Percentiles rank a stretch among this genome's conserved stretches.
phyloP scores from a whole-genome alignment of 1,140 invertebrate species.

The Heterodera carotae region DNA sequence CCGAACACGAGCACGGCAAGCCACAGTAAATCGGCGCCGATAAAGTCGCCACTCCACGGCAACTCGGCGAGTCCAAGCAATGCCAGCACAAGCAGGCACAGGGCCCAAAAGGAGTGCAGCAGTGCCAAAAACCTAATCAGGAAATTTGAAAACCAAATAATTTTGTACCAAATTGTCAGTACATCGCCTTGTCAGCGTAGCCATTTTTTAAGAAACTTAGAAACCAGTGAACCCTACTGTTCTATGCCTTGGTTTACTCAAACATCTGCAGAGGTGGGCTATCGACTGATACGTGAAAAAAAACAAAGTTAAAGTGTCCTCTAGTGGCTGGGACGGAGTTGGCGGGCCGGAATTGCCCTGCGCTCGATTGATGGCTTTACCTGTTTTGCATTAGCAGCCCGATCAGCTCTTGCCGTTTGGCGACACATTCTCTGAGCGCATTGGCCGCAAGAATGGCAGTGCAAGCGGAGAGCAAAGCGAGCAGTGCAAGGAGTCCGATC shows the following conservation, averaged over 20 bases:
- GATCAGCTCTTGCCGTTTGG: neutral
- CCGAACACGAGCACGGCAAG: conserved; percentile 57
- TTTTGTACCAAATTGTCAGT: neutral
- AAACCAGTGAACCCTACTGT: too few relatives aligned
- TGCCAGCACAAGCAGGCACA: conserved; percentile 55
- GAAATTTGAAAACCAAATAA: neutral
- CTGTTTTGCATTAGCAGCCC: conserved; percentile 10
- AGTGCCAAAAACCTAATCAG: conserved; percentile 48
- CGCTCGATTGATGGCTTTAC: too few relatives aligned
- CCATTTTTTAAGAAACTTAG: too few relatives aligned
- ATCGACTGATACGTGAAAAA: too few relatives aligned
- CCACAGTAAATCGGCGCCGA: conserved; percentile 63
- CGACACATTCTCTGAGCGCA: conserved; percentile 45
- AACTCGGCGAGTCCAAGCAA: conserved; percentile 57
- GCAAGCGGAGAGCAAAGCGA: conserved; percentile 51
- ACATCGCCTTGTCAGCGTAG: too few relatives aligned
- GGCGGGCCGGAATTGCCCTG: too few relatives aligned
- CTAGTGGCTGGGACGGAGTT: too few relatives aligned
- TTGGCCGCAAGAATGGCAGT: conserved; percentile 54
- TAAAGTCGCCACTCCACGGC: conserved; percentile 62
- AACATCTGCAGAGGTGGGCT: too few relatives aligned
- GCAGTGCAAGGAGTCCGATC: conserved; percentile 47
- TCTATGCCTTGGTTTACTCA: too few relatives aligned
- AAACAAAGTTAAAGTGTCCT: too few relatives aligned
- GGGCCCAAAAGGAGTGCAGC: conserved; percentile 59